Percentiles rank a stretch among this genome's conserved stretches.
Conservation (phyloP, 2,797 vertebrate genomes). For the Centropyge bicolor region DNA sequence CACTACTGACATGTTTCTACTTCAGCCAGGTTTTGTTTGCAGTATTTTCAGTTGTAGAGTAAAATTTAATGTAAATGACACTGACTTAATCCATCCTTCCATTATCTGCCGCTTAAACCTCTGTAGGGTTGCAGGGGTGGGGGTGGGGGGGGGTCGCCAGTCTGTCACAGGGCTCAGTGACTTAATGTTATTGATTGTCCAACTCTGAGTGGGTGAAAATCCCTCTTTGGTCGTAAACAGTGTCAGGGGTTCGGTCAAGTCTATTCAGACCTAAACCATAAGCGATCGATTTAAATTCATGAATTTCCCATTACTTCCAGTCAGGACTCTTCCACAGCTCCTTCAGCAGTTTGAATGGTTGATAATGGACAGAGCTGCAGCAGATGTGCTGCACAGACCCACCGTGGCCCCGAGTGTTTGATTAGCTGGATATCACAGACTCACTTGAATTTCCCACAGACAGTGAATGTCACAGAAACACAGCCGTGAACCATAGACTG, state of each 20-base stretch:
- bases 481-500: slow-evolving; percentile 34
- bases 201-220: slow-evolving; percentile 11
- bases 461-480: slow-evolving; percentile 26
- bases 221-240: slow-evolving; percentile 27
- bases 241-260: slow-evolving; percentile 22
- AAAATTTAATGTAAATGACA: neutral
- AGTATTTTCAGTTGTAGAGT: too few relatives aligned
- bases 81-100: too few relatives aligned
- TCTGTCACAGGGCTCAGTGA: neutral
- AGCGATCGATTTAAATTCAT: slow-evolving; percentile 48
- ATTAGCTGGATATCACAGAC: slow-evolving; percentile 34
- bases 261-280: slow-evolving; percentile 24
- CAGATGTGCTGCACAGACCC: slow-evolving; percentile 49
- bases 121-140: too few relatives aligned
- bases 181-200: neutral
- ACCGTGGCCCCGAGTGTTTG: slow-evolving; percentile 31
- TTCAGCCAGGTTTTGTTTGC: neutral
- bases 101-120: too few relatives aligned
- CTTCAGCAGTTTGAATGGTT: slow-evolving; percentile 22
- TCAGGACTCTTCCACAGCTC: slow-evolving; percentile 35
- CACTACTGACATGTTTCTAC: neutral
- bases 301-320: slow-evolving; percentile 30
- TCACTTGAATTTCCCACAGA: slow-evolving; percentile 7
- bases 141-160: too few relatives aligned
- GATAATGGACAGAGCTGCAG: slow-evolving; percentile 63